phyloP scores from a whole-genome alignment of 2,797 vertebrate genomes.

The Cossypha niveicapilla region DNA sequence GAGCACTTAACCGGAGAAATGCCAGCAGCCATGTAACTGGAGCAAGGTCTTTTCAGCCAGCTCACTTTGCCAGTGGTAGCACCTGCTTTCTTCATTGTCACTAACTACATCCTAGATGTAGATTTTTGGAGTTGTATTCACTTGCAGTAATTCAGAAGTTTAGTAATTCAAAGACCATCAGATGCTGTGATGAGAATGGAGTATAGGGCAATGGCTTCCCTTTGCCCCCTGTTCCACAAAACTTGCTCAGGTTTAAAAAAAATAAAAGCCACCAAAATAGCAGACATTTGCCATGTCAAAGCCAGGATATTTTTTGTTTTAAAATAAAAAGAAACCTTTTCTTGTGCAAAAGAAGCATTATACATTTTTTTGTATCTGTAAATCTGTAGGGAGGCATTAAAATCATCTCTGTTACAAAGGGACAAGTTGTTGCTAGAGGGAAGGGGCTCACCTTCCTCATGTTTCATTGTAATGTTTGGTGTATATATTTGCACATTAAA shows the following conservation, averaged over 20 bases:
- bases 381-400: conserved; percentile 51
- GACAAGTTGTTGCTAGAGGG: not conserved
- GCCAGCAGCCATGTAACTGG: not conserved
- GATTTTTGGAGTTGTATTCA: not conserved
- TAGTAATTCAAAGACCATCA: conserved; percentile 11
- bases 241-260: conserved; percentile 64
- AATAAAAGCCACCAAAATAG: conserved; percentile 55
- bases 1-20: not conserved
- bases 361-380: conserved; percentile 28
- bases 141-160: not conserved
- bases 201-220: conserved; percentile 42
- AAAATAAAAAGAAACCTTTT: not conserved
- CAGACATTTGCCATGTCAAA: conserved; percentile 41
- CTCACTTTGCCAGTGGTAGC: not conserved
- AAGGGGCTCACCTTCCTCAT: not conserved
- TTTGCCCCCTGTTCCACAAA: conserved; percentile 8
- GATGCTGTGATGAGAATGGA: conserved; percentile 39
- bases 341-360: conserved; percentile 42
- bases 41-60: not conserved
- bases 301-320: conserved; percentile 47
- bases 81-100: not conserved
- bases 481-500: conserved; percentile 72
- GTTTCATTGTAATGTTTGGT: conserved; percentile 50
- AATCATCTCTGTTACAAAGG: conserved; percentile 14
- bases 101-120: not conserved